Evolutionary conservation across 2,888 invertebrate species (phyloP), one percentile per base, ranked within the genome.

Genomic region (Orthonychiurus folsomi): DNA sequence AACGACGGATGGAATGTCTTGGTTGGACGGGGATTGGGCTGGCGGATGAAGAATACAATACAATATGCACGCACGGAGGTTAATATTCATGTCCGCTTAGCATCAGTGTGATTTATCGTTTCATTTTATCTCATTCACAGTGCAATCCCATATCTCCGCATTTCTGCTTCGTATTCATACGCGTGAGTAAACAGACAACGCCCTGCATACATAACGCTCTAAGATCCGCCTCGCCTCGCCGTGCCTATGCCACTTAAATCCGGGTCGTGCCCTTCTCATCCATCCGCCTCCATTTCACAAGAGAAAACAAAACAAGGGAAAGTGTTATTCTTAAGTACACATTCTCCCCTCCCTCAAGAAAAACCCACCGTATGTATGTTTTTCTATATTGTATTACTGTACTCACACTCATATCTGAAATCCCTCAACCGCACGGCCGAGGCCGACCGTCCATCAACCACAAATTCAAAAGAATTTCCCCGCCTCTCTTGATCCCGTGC

Each of bases 101-200:
- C 37, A 37, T 37, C 37, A 37, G 9, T 37, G 9, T 37, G 37
- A 37, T 37, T 37, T 37, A 37, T 37, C 37, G 37, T 37, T 37
- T 37, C 37, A 37, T 37, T 37, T 37, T 37, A 37, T 37, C 37
- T 37, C 37, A 37, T 37, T 37, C 37, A 37, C 37, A 37, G 15
- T 37, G 37, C 37, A 37, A 37, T 37, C 15, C 37, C 37, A 37
- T 37, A 37, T 37, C 37, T 37, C 15, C 37, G 9, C 37, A 9
- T 9, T 15, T 9, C 37, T 37, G 37, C 15, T 37, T 15, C 9
- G 37, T 37, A 37, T 37, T 37, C 37, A 37, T 37, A 37, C 37
- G 37, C 37, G 37, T 37, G 37, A 37, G 37, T 37, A 37, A 37
- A 37, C 37, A 37, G 37, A 37, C 37, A 37, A 37, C 37, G 37